Evolutionary conservation across 37 sponge, comb jelly and placozoan genomes (phyloP), one percentile per base, ranked within the genome.

Genomic region (Eunapius fragilis): DNA sequence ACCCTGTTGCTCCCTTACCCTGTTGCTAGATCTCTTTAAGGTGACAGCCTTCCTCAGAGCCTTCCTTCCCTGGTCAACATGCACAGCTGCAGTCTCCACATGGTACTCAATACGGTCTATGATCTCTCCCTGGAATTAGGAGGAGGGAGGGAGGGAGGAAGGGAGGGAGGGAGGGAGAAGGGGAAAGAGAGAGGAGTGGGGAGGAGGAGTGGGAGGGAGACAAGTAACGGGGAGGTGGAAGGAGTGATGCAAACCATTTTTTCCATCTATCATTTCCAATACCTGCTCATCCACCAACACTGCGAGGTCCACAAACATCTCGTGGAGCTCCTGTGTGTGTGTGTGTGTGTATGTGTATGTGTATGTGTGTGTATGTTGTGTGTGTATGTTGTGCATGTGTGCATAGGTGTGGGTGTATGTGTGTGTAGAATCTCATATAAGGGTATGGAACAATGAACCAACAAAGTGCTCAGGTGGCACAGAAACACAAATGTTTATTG

Each of bases 291-390:
- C 92, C 45, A 96, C 96, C 25, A 96, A 41, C 45, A 85, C 67
- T 31, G 95, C 95, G 92, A 96, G 86, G 71, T 94, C 94, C 12
- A 92, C 75, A 67, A 96, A 96, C 96, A 96, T 96, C 36, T 96
- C 96, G 68, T 93, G 91, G 7, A 96, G 87, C 82, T 96, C 96
- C 96, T 96, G 68, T 24, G 47, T 45, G 7, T 13, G 37, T 4
- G 47, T 45, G 7, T 9, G 47, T 9, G 47, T n/a, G n/a, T n/a
- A n/a, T n/a, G n/a, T n/a, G n/a, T n/a, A n/a, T n/a, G n/a, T n/a
- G n/a, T n/a, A n/a, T n/a, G n/a, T n/a, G n/a, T n/a, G n/a, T n/a
- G n/a, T n/a, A n/a, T n/a, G n/a, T n/a, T n/a, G n/a, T n/a, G n/a
- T n/a, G n/a, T n/a, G n/a, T n/a, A n/a, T n/a, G n/a, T n/a, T n/a